Base-by-base conservation (phyloP, 2,797 vertebrate species). In the Alectoris magna region DNA sequence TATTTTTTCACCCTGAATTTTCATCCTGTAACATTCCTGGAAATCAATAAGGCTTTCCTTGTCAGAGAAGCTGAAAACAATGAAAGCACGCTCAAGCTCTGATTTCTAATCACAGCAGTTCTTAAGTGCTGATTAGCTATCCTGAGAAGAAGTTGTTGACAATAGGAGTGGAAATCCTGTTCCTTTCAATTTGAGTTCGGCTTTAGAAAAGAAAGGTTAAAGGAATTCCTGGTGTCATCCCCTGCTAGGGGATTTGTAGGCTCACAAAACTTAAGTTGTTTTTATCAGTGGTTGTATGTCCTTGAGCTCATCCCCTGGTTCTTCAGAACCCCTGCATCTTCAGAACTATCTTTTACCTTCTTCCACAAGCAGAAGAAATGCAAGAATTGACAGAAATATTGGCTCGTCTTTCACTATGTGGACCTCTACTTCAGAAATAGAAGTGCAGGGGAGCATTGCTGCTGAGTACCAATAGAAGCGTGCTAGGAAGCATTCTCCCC, bases 381-480 rank as follows among this genome's bases (percentile, higher is more conserved):
- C 2, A 51, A 36, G 14, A 21, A 38, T 62, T 55, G 44, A 19
- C 55, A 36, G 29, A n/a, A 22, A 7, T 29, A 46, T 9, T 49
- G 43, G 22, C 77, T 77, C 12, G 0, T 43, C 90, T 92, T 58
- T 78, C 1, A 0, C 34, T 55, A 4, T 5, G 0, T 1, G 11
- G 5, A 8, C 91, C 48, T 16, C 24, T 72, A 1, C 34, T 78
- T 31, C 29, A 51, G 58, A 19, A 6, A 22, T 41, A 14, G 12
- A 26, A 48, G 55, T 31, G 24, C 56, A 41, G 23, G 46, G 34
- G 36, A 51, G 14, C 36, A 27, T 64, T 2, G 1, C 5, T 49
- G 41, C 21, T 34, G 2, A 22, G 3, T 67, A 56, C 59, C 84
- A 70, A 38, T 22, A 36, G 67, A 22, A 69, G 55, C 39, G 12